Evolutionary conservation across 2,113 vertebrate genomes (phyloP).

Genomic region (Laticauda colubrina): DNA sequence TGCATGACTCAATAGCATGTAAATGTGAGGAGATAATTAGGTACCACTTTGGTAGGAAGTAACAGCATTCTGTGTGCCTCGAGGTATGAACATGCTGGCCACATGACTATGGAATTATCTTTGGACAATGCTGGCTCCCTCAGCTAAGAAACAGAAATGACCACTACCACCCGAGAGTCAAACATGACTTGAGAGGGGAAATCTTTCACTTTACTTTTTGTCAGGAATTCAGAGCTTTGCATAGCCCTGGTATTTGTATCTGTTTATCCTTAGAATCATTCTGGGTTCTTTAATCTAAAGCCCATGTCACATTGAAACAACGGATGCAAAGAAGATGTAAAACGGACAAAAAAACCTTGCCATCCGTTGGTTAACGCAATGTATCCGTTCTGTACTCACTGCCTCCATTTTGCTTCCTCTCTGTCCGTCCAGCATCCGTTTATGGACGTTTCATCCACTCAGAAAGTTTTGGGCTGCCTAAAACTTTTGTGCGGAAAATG

Average conservation of each 20-base stretch:
- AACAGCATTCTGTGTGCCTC: not conserved
- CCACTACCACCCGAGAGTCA: not conserved
- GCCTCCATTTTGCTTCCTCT: too few relatives aligned
- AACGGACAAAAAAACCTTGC: too few relatives aligned
- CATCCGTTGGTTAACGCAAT: too few relatives aligned
- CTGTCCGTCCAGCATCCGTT: too few relatives aligned
- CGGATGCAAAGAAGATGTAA: too few relatives aligned
- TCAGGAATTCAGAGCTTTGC: not conserved
- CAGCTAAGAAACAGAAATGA: not conserved
- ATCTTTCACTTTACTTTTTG: not conserved
- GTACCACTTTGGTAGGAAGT: not conserved
- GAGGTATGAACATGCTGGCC: not conserved
- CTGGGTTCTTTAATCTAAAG: not conserved
- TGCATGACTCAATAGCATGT: not conserved
- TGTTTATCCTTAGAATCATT: not conserved
- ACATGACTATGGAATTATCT: not conserved
- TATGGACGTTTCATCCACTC: too few relatives aligned
- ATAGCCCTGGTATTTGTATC: not conserved
- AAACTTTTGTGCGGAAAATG: too few relatives aligned
- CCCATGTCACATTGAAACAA: too few relatives aligned
- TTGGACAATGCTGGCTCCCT: not conserved
- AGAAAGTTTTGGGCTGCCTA: too few relatives aligned
- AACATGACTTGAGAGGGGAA: not conserved
- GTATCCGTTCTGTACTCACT: too few relatives aligned
- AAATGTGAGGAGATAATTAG: not conserved